Evolutionary conservation across 2,888 invertebrate genomes (phyloP).

Genomic region (Amphimallon solstitiale): DNA sequence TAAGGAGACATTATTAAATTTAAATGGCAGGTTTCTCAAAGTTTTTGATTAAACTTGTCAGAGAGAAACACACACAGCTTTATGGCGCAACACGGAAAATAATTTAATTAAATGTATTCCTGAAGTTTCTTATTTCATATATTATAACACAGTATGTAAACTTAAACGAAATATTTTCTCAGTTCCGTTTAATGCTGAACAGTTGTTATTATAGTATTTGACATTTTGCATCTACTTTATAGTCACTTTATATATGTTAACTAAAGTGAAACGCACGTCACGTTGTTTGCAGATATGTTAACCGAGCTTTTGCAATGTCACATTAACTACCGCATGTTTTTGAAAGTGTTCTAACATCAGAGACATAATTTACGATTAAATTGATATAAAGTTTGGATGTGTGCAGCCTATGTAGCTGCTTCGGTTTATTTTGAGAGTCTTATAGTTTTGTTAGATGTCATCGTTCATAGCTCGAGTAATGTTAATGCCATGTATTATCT

Average conservation of each 20-base stretch:
- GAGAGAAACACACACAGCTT: conserved; percentile 12
- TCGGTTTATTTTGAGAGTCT: too few species aligned
- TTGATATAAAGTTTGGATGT: neutral
- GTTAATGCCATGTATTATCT: too few species aligned
- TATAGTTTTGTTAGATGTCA: too few species aligned
- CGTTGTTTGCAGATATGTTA: conserved; percentile 11
- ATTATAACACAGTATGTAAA: neutral
- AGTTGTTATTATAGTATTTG: conserved; percentile 3
- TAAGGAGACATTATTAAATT: conserved; percentile 11
- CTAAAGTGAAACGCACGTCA: conserved; percentile 1
- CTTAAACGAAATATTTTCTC: conserved; percentile 11
- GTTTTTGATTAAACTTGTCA: conserved; percentile 30
- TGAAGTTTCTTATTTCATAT: conserved; percentile 21
- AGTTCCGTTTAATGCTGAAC: conserved; percentile 5
- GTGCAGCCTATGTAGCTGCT: too few species aligned
- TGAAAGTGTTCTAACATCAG: neutral
- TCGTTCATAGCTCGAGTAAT: too few species aligned
- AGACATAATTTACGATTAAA: neutral
- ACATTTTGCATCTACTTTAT: neutral
- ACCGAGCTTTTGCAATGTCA: neutral
- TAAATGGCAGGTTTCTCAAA: conserved; percentile 13
- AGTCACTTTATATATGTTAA: conserved; percentile 1
- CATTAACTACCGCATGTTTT: conserved; percentile 7
- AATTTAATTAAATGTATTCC: conserved; percentile 31
- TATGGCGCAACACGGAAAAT: conserved; percentile 26